phyloP scores from a whole-genome alignment of 2,797 vertebrate genomes.

The Eidolon dupreanum region DNA sequence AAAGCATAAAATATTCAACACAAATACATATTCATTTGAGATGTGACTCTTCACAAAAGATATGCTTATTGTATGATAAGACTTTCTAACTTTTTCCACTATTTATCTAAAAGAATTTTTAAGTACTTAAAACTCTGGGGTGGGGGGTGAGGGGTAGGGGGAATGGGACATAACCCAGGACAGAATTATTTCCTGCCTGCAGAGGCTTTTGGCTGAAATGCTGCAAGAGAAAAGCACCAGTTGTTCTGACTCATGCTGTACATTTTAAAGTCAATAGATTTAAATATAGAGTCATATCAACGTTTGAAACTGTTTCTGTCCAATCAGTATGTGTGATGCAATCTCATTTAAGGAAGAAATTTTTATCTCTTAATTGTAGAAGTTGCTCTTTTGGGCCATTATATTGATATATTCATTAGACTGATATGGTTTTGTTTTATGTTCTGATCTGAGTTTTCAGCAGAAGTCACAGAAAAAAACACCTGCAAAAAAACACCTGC shows the following conservation, averaged over 20 bases:
- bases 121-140: constrained; percentile 5
- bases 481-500: not conserved
- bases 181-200: constrained; percentile 30
- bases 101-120: constrained; percentile 17
- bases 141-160: accelerated
- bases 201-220: constrained; percentile 17
- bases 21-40: not conserved
- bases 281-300: constrained; percentile 36
- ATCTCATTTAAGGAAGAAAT: not conserved
- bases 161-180: not conserved
- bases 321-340: not conserved
- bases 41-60: not conserved
- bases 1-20: constrained; percentile 20
- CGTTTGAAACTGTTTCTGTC: constrained; percentile 27
- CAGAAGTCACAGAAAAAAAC: not conserved
- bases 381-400: not conserved
- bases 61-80: not conserved
- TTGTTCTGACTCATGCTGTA: constrained; percentile 53
- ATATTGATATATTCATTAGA: not conserved
- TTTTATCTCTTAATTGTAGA: not conserved
- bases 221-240: not conserved
- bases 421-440: not conserved
- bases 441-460: constrained; percentile 6
- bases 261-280: constrained; percentile 62
- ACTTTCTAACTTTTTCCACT: not conserved